phyloP scores from a whole-genome alignment of 2,888 invertebrate genomes.

The Mechanitis messenoides region DNA sequence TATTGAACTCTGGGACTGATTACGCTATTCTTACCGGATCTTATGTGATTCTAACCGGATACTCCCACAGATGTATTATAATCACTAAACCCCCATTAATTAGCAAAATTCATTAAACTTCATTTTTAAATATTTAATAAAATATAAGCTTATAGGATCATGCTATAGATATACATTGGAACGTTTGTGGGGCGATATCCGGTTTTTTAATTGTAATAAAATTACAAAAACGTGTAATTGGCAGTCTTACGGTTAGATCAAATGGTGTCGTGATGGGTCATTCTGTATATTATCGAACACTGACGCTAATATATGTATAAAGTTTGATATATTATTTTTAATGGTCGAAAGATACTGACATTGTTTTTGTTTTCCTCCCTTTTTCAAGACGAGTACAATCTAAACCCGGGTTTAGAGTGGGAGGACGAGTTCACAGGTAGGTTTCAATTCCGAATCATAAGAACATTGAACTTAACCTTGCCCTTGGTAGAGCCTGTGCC shows the following conservation, averaged over 20 bases:
- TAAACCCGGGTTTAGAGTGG: slow-evolving; percentile 99
- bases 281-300: slow-evolving; percentile 70
- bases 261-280: slow-evolving; percentile 51
- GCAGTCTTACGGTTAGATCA: slow-evolving; percentile 44
- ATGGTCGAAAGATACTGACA: slow-evolving; percentile 75
- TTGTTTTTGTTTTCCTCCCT: slow-evolving; percentile 77
- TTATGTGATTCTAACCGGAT: slow-evolving; percentile 15
- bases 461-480: slow-evolving; percentile 62
- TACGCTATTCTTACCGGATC: slow-evolving; percentile 17
- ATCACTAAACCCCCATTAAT: no score
- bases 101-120: neutral
- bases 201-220: neutral
- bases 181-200: slow-evolving; percentile 15
- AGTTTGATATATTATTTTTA: slow-evolving; percentile 59
- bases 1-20: slow-evolving; percentile 41
- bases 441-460: slow-evolving; percentile 78
- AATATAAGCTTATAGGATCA: neutral
- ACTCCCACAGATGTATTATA: slow-evolving; percentile 25
- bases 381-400: slow-evolving; percentile 99
- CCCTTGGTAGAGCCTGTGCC: slow-evolving; percentile 73
- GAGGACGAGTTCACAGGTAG: slow-evolving; percentile 99
- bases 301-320: slow-evolving; percentile 66
- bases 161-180: slow-evolving; percentile 3
- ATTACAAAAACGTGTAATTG: neutral
- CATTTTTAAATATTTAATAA: no score